phyloP scores from a whole-genome alignment of 2,888 invertebrate species.

The Leucozona laternaria region DNA sequence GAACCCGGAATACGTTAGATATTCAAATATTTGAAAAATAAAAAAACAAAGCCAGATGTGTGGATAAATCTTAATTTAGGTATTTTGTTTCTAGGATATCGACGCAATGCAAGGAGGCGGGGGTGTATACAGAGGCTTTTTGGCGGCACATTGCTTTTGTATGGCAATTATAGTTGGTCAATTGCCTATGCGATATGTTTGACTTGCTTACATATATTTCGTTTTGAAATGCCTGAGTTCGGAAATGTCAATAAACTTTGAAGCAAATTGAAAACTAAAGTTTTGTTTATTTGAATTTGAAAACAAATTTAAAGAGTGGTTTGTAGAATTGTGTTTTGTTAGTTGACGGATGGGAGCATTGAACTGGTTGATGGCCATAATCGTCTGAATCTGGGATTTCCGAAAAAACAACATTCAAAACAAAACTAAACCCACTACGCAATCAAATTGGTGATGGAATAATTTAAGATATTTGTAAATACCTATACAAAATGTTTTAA shows the following conservation, averaged over 20 bases:
- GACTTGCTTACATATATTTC: background rate
- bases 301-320: background rate
- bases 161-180: background rate
- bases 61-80: background rate
- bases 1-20: slow-evolving; percentile 46
- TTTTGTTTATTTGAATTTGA: slow-evolving; percentile 54
- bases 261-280: slow-evolving; percentile 10
- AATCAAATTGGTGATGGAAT: background rate
- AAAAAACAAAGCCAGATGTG: slow-evolving; percentile 2
- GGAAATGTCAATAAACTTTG: slow-evolving; percentile 59
- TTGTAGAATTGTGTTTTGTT: slow-evolving; percentile 14
- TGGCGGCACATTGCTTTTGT: background rate
- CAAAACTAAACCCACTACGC: background rate
- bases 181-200: too few species aligned
- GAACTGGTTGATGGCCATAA: slow-evolving; percentile 57
- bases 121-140: background rate
- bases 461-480: background rate
- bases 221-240: slow-evolving; percentile 35
- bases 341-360: slow-evolving; percentile 24
- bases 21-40: slow-evolving; percentile 63
- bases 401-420: background rate
- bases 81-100: background rate
- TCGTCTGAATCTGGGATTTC: slow-evolving; percentile 18
- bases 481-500: background rate
- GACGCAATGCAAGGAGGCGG: background rate